phyloP scores from a whole-genome alignment of 2,797 vertebrate species.

The Pristis pectinata region DNA sequence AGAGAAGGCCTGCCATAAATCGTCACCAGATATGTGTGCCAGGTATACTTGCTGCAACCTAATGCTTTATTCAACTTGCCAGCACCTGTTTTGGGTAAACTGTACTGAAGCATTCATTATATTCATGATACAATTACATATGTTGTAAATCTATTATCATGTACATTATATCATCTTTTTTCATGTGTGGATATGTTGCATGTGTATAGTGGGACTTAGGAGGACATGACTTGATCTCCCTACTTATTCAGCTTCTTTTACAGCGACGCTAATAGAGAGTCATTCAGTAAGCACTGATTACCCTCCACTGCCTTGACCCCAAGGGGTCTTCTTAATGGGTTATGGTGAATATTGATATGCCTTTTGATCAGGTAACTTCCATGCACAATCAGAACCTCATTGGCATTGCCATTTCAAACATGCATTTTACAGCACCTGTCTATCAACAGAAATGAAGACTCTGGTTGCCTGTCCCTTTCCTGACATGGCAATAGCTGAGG shows the following conservation, averaged over 20 bases:
- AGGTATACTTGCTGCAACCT: background rate
- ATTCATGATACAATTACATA: background rate
- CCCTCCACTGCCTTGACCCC: background rate
- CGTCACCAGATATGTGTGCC: background rate
- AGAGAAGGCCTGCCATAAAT: background rate
- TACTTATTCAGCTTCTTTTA: background rate
- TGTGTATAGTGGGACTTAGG: background rate
- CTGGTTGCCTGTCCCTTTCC: background rate
- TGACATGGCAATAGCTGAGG: too few species aligned
- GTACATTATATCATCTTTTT: background rate
- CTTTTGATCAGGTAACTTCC: background rate
- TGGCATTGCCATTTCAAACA: background rate
- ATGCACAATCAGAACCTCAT: too few species aligned
- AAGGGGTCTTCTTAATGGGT: background rate
- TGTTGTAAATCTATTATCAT: background rate
- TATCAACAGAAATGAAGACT: background rate
- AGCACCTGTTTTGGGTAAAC: background rate
- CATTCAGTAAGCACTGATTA: background rate
- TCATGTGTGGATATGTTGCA: background rate
- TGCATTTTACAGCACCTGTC: background rate
- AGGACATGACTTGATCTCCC: too few species aligned
- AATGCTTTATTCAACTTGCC: background rate
- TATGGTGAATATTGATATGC: background rate
- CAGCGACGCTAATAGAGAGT: background rate
- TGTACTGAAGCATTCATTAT: background rate